Base-by-base conservation (phyloP, 2,113 vertebrate genomes). In the Xiphophorus couchianus region DNA sequence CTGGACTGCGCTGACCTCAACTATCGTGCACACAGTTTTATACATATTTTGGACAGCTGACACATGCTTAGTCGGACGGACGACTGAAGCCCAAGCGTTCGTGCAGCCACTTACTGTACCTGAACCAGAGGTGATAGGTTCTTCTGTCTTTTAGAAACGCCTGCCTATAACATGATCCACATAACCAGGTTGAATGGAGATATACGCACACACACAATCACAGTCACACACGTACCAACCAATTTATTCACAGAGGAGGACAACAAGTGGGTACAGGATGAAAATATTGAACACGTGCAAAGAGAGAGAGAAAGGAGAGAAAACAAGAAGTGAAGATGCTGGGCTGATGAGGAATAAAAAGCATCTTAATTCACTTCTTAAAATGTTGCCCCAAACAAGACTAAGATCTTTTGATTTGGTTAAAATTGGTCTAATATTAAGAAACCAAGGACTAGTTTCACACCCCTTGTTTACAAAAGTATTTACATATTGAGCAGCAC, bases 121-220 rank as follows among this genome's bases (percentile, higher is more conserved):
- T 96, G 95, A 91, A 94, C 94, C 93, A 95, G 93, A 54, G 89
- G 88, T 17, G 93, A 93, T 75, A 94, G 94, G 86, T 87, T 92
- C 92, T 96, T 94, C 80, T 93, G 94, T 86, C 93, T 89, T 90
- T 93, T 93, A 93, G 89, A 85, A 74, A 65, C 94, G 77, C 75
- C 86, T 90, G 91, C 95, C 96, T 96, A 94, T 83, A 90, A 88
- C 76, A 86, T 93, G 90, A 90, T 91, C 86, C 93, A 89, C 87
- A 93, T 77, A 92, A 91, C 80, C 88, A 68, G 71, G 84, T 90
- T 86, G 80, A 86, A 91, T 91, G 92, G 81, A 86, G 62, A 83
- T 78, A 91, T 76, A 91, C 75, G 91, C 77, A 77, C 70, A 93
- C 28, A 90, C 82, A 90, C 74, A 14, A 91, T 82, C 75, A 91